phyloP scores from a whole-genome alignment of 2,888 invertebrate genomes.

The Octonoba sinensis region DNA sequence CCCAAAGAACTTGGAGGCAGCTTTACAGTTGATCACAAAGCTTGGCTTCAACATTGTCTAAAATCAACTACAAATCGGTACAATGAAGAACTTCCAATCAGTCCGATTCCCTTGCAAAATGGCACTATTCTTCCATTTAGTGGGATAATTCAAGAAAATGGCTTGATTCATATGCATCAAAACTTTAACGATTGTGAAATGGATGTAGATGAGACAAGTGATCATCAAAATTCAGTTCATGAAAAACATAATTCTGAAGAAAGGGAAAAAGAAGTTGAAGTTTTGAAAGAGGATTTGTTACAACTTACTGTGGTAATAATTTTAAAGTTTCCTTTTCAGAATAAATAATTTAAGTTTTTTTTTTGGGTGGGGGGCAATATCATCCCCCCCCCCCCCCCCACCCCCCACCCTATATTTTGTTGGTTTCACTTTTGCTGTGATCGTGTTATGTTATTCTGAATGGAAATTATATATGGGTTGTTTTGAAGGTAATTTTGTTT shows the following conservation, averaged over 20 bases:
- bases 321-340: background rate
- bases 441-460: no score
- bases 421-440: background rate
- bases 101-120: conserved; percentile 7
- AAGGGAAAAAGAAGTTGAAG: conserved; percentile 66
- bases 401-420: background rate
- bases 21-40: conserved; percentile 85
- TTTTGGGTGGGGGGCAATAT: background rate
- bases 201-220: conserved; percentile 68
- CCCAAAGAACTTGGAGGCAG: conserved; percentile 90
- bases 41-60: conserved; percentile 84
- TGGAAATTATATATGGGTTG: no score
- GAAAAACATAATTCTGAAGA: conserved; percentile 66
- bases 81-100: conserved; percentile 48
- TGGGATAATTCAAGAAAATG: conserved; percentile 15
- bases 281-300: conserved; percentile 46
- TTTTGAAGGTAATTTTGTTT: no score
- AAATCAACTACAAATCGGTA: conserved; percentile 71
- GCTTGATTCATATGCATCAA: conserved; percentile 6
- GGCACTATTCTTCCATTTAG: conserved; percentile 9
- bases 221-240: conserved; percentile 66
- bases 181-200: conserved; percentile 32
- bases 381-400: no score
- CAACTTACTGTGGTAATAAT: conserved; percentile 31
- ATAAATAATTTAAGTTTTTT: background rate